phyloP scores from a whole-genome alignment of 2,888 invertebrate species.

The Teinopalpus imperialis region DNA sequence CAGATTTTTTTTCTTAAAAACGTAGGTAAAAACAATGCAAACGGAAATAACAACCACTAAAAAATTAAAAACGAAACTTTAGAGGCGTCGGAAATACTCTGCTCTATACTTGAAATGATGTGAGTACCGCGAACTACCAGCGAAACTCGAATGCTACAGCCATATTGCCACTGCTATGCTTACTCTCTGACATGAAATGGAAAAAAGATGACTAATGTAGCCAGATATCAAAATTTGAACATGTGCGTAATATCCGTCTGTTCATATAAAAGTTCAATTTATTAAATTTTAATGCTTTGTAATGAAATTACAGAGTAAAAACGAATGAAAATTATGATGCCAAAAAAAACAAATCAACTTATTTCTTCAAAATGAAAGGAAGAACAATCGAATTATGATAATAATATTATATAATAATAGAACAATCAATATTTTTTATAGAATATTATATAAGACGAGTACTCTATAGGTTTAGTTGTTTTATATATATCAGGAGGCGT shows the following conservation, averaged over 20 bases:
- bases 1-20: conserved; percentile 61
- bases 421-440: too few relatives aligned
- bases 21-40: conserved; percentile 61
- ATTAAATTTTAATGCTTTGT: too few relatives aligned
- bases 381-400: too few relatives aligned
- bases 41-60: conserved; percentile 64
- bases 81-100: conserved; percentile 70
- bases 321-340: too few relatives aligned
- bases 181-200: conserved; percentile 34
- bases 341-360: too few relatives aligned
- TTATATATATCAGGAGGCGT: too few relatives aligned
- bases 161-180: conserved; percentile 71
- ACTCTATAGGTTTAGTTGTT: too few relatives aligned
- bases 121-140: conserved; percentile 78
- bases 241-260: conserved; percentile 37
- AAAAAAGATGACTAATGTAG: conserved; percentile 36
- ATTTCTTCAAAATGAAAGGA: too few relatives aligned
- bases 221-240: conserved; percentile 34
- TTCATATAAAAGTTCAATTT: background rate
- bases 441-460: too few relatives aligned
- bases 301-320: too few relatives aligned
- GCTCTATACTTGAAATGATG: conserved; percentile 66
- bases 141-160: conserved; percentile 78
- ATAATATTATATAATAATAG: too few relatives aligned
- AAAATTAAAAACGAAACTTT: conserved; percentile 75